Percentiles rank a stretch among this genome's conserved stretches.
phyloP scores from a whole-genome alignment of 2,888 invertebrate genomes.

The Pteria penguin region DNA sequence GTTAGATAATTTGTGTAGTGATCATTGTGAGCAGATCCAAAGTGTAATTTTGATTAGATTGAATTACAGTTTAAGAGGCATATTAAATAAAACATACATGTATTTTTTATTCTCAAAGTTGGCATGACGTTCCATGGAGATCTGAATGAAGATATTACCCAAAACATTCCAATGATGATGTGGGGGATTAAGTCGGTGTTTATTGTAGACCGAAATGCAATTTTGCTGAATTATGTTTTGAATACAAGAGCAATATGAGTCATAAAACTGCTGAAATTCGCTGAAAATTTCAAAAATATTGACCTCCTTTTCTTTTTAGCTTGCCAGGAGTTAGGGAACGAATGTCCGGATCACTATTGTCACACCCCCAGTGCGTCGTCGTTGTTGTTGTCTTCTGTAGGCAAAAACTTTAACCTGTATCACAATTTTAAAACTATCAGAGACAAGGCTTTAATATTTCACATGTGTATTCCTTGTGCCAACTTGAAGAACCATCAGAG shows the following conservation, averaged over 20 bases:
- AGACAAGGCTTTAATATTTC: neutral
- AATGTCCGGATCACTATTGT: too few relatives aligned
- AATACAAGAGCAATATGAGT: neutral
- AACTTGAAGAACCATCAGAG: neutral
- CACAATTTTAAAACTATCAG: neutral
- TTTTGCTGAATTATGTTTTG: neutral
- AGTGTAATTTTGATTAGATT: too few relatives aligned
- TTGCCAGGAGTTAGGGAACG: too few relatives aligned
- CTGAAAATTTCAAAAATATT: neutral
- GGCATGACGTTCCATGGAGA: neutral
- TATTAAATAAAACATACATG: too few relatives aligned
- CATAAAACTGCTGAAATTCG: neutral
- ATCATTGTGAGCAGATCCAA: too few relatives aligned
- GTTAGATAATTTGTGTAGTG: too few relatives aligned
- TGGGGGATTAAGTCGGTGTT: neutral
- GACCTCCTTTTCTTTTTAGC: too few relatives aligned
- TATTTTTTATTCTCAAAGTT: neutral
- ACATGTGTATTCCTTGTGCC: neutral
- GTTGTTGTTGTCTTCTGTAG: too few relatives aligned
- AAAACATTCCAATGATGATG: neutral
- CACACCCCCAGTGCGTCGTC: too few relatives aligned
- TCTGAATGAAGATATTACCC: neutral
- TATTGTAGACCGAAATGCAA: neutral
- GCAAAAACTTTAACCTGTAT: too few relatives aligned
- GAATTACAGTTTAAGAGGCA: too few relatives aligned